These are phyloP conservation scores for Nymphalis polychloros DNA, from an alignment of 2,888 invertebrate species.

Conservation along the genomic window DNA sequence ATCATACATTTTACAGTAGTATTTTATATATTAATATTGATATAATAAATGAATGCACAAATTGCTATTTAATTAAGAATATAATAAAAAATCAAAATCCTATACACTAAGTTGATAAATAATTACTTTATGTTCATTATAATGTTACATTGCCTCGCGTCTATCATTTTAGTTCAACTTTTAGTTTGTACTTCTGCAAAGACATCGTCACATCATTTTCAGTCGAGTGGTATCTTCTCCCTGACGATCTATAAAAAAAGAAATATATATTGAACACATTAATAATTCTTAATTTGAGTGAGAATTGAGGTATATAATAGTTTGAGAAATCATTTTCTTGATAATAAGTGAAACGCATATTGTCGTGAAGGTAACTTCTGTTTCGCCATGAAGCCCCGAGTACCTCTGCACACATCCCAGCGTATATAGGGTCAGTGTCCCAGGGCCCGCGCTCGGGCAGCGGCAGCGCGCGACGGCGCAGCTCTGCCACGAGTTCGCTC, in stretches of 20 bases:
- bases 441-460: constrained; percentile 91
- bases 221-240: constrained; percentile 88
- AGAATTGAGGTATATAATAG: too few relatives aligned
- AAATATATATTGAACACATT: constrained; percentile 6
- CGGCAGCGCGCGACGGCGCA: constrained; percentile 91
- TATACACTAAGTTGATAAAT: constrained; percentile 12
- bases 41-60: constrained; percentile 36
- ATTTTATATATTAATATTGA: constrained; percentile 10
- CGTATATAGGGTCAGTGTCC: constrained; percentile 92
- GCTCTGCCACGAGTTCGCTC: constrained; percentile 92
- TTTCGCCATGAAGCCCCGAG: constrained; percentile 39
- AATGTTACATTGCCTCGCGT: neutral
- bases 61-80: constrained; percentile 25
- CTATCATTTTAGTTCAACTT: neutral
- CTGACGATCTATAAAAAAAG: constrained; percentile 85
- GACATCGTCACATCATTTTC: constrained; percentile 42
- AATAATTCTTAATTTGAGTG: too few relatives aligned
- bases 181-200: neutral
- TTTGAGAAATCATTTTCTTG: too few relatives aligned
- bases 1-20: constrained; percentile 7
- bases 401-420: constrained; percentile 93
- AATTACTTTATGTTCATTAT: neutral
- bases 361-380: neutral
- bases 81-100: constrained; percentile 8
- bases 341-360: neutral